Evolutionary conservation across 1,140 invertebrate species (phyloP).

Genomic region (Caerostris extrusa): DNA sequence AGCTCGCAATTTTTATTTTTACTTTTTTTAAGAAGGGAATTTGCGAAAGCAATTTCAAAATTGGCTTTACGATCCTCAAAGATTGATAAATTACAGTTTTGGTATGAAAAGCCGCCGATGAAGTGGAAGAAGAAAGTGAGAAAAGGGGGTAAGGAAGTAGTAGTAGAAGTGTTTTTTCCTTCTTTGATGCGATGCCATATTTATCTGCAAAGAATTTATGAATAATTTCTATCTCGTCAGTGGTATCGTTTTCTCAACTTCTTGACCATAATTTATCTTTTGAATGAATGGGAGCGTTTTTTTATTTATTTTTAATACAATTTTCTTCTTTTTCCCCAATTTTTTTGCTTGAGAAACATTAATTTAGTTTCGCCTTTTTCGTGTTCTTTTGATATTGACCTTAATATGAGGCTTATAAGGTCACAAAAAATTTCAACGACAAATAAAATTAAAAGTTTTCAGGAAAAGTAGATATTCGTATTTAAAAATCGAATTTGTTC

Average conservation of each 20-base stretch:
- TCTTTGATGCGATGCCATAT: not conserved
- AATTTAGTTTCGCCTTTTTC: too few relatives aligned
- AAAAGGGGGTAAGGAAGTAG: not conserved
- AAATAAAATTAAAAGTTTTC: too few relatives aligned
- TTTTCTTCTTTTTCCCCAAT: too few relatives aligned
- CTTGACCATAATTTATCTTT: not conserved
- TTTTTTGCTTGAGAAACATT: too few relatives aligned
- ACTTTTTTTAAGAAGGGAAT: not conserved
- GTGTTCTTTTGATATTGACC: too few relatives aligned
- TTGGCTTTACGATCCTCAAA: not conserved
- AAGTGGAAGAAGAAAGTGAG: not conserved
- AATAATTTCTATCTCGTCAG: not conserved
- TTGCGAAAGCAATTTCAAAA: constrained; percentile 9
- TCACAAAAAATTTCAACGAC: too few relatives aligned
- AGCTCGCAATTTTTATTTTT: not conserved
- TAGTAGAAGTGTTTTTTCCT: not conserved
- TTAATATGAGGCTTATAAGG: too few relatives aligned
- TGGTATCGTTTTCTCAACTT: not conserved
- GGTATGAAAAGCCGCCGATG: not conserved
- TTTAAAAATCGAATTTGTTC: too few relatives aligned
- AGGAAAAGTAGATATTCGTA: too few relatives aligned
- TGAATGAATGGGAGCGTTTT: not conserved
- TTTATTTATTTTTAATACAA: too few relatives aligned
- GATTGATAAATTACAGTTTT: constrained; percentile 20
- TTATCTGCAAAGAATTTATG: not conserved